Evolutionary conservation across 1,140 invertebrate genomes (phyloP), one percentile per base, ranked within the genome.

Genomic region (Cherax destructor): DNA sequence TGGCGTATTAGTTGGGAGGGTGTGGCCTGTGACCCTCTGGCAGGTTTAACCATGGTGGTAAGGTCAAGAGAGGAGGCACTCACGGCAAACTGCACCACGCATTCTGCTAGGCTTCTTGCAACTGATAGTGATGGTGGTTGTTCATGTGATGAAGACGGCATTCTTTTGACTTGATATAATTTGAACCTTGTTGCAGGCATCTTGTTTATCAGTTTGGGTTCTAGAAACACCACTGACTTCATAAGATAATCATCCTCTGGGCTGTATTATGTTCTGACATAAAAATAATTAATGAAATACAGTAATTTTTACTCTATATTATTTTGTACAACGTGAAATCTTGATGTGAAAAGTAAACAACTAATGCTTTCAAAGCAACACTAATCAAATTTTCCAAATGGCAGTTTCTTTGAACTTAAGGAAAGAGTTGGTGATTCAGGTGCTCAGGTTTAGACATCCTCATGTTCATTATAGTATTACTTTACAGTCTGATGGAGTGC

Each of bases 1-100:
- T 69, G 24, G 69, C 24, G 24, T 74, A 21, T 21, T 30, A 5
- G 69, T 9, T 74, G 69, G 69, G 69, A 24, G 6, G 3, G 24
- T 74, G 69, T 74, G 69, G 69, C 69, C 21, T 74, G 24, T 72
- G 88, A 72, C 79, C 88, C 86, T 88, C 90, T 93, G 92, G 92
- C 92, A 93, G 92, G 92, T 93, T 86, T 83, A 93, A 93, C 92
- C 92, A 88, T 93, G 92, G 92, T 93, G 92, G 92, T 93, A 84
- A 88, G 92, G 92, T 83, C 90, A 92, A 81, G 88, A 84, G 89
- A 88, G 80, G 92, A 93, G 90, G 90, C 81, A 89, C 24, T 41
- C 86, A 76, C 92, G 92, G 92, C 92, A 86, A 93, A 93, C 92
- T 88, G 89, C 89, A 93, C 91, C 92, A 91, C 92, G 90, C 89